Conservation (phyloP, 2,113 vertebrate genomes). For the Choloepus hoffmanni region DNA sequence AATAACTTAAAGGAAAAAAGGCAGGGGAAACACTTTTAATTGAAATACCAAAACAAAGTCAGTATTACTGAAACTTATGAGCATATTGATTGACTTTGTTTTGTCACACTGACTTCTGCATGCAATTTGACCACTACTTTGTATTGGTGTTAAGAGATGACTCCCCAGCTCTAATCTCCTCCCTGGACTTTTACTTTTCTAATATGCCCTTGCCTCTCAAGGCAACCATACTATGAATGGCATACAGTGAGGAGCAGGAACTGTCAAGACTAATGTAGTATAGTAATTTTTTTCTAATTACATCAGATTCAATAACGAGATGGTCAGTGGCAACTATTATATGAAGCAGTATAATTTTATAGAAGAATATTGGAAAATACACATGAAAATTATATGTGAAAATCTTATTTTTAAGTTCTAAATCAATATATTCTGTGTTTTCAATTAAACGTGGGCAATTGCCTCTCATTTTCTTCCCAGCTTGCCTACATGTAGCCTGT, state of each 20-base stretch:
- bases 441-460: constrained; percentile 17
- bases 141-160: not conserved
- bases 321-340: not conserved
- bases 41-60: constrained; percentile 17
- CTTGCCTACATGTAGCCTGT: constrained; percentile 98
- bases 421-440: not conserved
- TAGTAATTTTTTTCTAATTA: not conserved
- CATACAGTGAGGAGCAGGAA: not conserved
- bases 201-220: not conserved
- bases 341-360: not conserved
- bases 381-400: constrained; percentile 17
- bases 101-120: not conserved
- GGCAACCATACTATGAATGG: not conserved
- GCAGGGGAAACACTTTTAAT: not conserved
- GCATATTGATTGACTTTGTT: not conserved
- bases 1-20: not conserved
- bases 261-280: not conserved
- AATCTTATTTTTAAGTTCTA: constrained; percentile 25
- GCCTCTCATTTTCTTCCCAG: constrained; percentile 85
- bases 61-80: constrained; percentile 13
- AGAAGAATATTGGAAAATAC: constrained; percentile 32
- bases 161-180: not conserved
- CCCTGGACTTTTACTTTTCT: constrained; percentile 4
- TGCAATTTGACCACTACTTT: constrained; percentile 33
- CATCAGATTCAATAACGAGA: not conserved